Base-by-base conservation (phyloP, 2,888 invertebrate species). In the Sycophila texana region DNA sequence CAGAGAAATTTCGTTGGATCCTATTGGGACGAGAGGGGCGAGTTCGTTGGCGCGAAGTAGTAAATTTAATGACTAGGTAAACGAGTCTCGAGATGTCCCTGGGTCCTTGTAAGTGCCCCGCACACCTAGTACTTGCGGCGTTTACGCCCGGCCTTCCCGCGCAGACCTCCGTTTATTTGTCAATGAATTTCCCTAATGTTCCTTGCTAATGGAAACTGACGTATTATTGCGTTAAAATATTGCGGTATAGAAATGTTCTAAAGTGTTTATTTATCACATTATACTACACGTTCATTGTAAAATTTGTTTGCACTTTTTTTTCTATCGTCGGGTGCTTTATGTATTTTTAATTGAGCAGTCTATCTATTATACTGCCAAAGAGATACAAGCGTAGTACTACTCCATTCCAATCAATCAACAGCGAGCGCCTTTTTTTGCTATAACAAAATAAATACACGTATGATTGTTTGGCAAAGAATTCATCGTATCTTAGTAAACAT, bases 161-260 rank as follows among this genome's bases (percentile, higher is more conserved):
- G 39, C 51, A 22, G 66, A 7, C 57, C 67, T 26, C 39, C 60
- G 53, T 77, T 72, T 77, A 77, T 60, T 61, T 58, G 53, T 55
- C 60, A 66, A 77, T 77, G 72, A 77, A 73, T 77, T 77, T 67
- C 47, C 66, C 60, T 53, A 61, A 77, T 73, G 61, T 22, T 39
- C 20, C 20, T 39, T 22, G 65, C 77, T 77, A 77, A 77, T 77
- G 71, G 77, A 77, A 53, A 65, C 47, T 39, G 74, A 20, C 22
- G 65, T 39, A 39, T 39, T 39, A 39, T 39, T 39, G 39, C 39
- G 1, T 39, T 39, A 10, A 39, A 39, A 39, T 39, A 39, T 39
- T 39, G 39, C 7, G 39, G 10, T 7, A 1, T 39, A 10, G 39
- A 39, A 7, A 10, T 7, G 0, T 4, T 7, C 4, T 39, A 0